These are phyloP conservation scores for Propsilocerus akamusi DNA, from an alignment of 1,140 invertebrate species.

Conservation along the genomic window DNA sequence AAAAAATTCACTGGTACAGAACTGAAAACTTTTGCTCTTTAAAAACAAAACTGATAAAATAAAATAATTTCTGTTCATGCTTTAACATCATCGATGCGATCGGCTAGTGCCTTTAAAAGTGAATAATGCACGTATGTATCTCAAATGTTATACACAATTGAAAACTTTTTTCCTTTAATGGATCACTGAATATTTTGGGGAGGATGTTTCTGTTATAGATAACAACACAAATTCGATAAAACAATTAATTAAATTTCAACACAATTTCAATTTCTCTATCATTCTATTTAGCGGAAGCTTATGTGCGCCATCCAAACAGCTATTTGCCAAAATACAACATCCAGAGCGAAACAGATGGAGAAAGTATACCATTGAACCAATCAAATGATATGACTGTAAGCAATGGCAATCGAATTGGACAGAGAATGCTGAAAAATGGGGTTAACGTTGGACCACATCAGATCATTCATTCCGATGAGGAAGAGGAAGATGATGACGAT, in stretches of 20 bases:
- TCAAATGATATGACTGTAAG: constrained; percentile 23
- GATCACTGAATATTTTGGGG: too few species aligned
- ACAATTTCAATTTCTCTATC: constrained; percentile 3
- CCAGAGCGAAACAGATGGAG: constrained; percentile 43
- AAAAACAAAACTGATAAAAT: too few species aligned
- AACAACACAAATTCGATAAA: too few species aligned
- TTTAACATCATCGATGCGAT: too few species aligned
- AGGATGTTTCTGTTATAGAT: too few species aligned
- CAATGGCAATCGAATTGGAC: constrained; percentile 29
- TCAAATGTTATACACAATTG: too few species aligned
- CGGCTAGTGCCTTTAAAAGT: not conserved
- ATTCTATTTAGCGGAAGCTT: constrained; percentile 36
- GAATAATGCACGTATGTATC: constrained; percentile 1
- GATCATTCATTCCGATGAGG: constrained; percentile 13
- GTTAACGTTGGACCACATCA: constrained; percentile 16
- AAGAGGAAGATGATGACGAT: constrained; percentile 28
- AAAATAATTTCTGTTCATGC: too few species aligned
- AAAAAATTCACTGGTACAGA: too few species aligned
- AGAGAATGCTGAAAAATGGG: constrained; percentile 21
- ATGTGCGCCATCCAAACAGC: constrained; percentile 63
- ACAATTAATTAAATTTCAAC: not conserved
- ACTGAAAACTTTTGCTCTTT: too few species aligned
- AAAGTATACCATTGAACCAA: constrained; percentile 28
- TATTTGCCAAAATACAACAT: constrained; percentile 63
- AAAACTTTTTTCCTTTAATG: too few species aligned